Evolutionary conservation across 2,888 invertebrate species (phyloP), one percentile per base, ranked within the genome.

Genomic region (Conops quadrifasciatus): DNA sequence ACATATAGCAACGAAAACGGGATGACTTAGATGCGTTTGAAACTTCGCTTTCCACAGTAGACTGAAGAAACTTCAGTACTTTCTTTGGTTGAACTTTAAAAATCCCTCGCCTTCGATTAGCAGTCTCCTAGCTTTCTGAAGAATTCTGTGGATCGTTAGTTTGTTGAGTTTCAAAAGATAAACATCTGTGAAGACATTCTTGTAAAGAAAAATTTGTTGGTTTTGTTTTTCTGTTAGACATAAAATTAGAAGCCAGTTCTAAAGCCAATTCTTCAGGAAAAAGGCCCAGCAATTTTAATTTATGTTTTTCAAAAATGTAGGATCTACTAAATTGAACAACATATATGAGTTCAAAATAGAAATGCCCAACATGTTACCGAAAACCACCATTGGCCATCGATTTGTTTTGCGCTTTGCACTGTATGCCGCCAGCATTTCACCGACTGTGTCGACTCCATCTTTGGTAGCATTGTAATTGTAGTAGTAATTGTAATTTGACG

Each of bases 401-500:
- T 56, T 56, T 24, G 56, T 56, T 24, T 56, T 56, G n/a, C 56
- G n/a, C 16, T 56, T 56, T n/a, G 56, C n/a, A 56, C 56, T 56
- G 56, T 56, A 56, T n/a, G 19, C n/a, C n/a, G 56, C n/a, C 56
- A 56, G 19, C 9, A 56, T 56, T 56, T 56, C 7, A 13, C 30
- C 60, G n/a, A 60, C 28, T 60, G 16, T 60, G 43, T 60, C 28
- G 36, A 60, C 60, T 30, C 60, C 1, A 19, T 30, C 30, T 60
- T 60, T 60, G 19, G 60, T 60, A 30, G 60, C 13, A 60, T 60
- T 60, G 30, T 60, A 28, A 30, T 30, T n/a, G n/a, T n/a, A n/a
- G n/a, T n/a, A n/a, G n/a, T n/a, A n/a, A n/a, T n/a, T n/a, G n/a
- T n/a, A n/a, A 60, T 36, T 30, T 36, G 4, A 60, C 16, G 1